Evolutionary conservation across 2,797 vertebrate species (phyloP), one percentile per base, ranked within the genome.

Genomic region (Ambastaia sidthimunki): DNA sequence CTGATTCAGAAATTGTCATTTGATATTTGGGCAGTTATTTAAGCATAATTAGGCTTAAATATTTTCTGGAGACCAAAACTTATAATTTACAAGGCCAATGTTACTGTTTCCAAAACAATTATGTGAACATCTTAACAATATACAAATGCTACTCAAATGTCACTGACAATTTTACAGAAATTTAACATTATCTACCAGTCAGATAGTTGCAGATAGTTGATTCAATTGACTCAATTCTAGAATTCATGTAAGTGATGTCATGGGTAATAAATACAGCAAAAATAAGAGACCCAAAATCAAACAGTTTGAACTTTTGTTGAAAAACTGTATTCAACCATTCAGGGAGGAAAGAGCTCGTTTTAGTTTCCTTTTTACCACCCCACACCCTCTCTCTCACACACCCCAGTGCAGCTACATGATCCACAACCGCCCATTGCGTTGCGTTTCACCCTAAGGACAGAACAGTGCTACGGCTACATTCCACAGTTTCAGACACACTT

Each of bases 271-370:
- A 83, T 70, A 79, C 19, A 76, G 73, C 50, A 69, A 62, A 54
- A 50, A 75, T 23, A 68, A 50, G 54, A 73, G 71, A 73, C 80
- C 76, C 18, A 85, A 52, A 80, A 83, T 82, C 80, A 80, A 87
- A 72, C 86, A 84, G 85, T 89, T 87, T 91, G 88, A 89, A 28
- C 28, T 28, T 28, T 28, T 28, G 28, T 28, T 28, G 28, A 28
- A 28, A 28, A 28, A 28, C 28, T 2, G 2, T 28, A 28, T 28
- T 28, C 28, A 81, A 85, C 86, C 87, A 87, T 88, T 88, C 73
- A 78, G 87, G 88, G 89, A 28, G 88, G 87, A 89, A 83, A 84
- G 86, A 89, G 85, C 88, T 92, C 88, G 86, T 93, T 94, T 93
- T 94, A 92, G 93, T 93, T 93, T 92, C 90, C 86, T 89, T 85